Evolutionary conservation across 2,113 vertebrate genomes (phyloP), one percentile per base, ranked within the genome.

Genomic region (Peucedramus taeniatus): DNA sequence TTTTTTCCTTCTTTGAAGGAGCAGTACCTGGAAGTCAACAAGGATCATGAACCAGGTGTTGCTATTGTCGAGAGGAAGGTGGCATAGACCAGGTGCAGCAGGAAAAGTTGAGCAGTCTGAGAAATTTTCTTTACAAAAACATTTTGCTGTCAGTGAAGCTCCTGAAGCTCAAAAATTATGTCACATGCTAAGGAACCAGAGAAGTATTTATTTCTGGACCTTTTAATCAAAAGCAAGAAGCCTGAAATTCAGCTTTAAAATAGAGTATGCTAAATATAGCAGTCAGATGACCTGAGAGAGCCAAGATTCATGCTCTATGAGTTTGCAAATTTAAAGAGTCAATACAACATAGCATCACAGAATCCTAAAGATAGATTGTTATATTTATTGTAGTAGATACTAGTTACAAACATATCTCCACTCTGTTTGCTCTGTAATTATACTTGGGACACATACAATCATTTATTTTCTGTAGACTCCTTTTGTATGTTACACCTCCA

Each of bases 401-500:
- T 95, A 91, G 83, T 91, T 94, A 95, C 89, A 93, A 95, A 90
- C 31, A 28, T 39, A 92, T 68, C 86, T 96, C 83, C 71, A 94
- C 65, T 56, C 54, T 84, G 13, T 88, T 89, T 96, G 60, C 83
- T 81, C 78, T 71, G 86, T 88, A 90, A 96, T 95, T 95, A 96
- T 23, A 92, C 86, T 49, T 76, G 35, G 31, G 45, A n/a, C 64
- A 69, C 47, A 70, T 31, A 42, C 16, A 87, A 54, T 57, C 31
- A 70, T 53, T 93, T 63, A 37, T 86, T 94, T 91, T 69, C 88
- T 44, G 49, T n/a, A 51, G 68, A 51, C 21, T 92, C 47, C 27
- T 87, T 93, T 78, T 69, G 49, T 74, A 70, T 6, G 3, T 77
- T 87, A 69, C 7, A 80, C 68, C 21, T 87, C 40, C 33, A 61